Evolutionary conservation across 2,113 vertebrate genomes (phyloP).

Genomic region (Boleophthalmus pectinirostris): DNA sequence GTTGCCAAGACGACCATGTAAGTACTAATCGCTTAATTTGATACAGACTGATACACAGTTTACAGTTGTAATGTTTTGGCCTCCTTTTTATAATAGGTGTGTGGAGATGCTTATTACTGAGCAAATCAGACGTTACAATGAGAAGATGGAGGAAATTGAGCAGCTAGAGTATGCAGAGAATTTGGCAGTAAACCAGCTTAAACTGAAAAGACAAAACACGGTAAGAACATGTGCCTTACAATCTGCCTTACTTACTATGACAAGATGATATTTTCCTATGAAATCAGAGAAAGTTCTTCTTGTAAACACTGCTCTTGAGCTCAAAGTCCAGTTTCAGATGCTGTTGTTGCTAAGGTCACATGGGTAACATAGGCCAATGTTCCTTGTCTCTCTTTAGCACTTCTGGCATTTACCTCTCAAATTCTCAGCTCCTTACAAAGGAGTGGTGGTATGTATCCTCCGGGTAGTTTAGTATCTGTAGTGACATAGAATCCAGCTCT

Average conservation of each 20-base stretch:
- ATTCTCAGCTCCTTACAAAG: slow-evolving; percentile 91
- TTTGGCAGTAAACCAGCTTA: slow-evolving; percentile 87
- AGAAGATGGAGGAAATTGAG: slow-evolving; percentile 94
- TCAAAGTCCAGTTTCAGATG: slow-evolving; percentile 12
- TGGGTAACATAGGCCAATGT: slow-evolving; percentile 66
- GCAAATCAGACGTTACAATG: slow-evolving; percentile 91
- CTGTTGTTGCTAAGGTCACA: slow-evolving; percentile 25
- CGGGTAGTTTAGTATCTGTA: slow-evolving; percentile 45
- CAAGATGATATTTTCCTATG: not conserved
- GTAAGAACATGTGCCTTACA: slow-evolving; percentile 61
- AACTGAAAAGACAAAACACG: slow-evolving; percentile 85
- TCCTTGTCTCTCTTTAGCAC: slow-evolving; percentile 85
- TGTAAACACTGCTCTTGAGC: not conserved
- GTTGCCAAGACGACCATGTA: slow-evolving; percentile 95
- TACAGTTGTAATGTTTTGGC: not conserved
- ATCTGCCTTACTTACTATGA: not conserved
- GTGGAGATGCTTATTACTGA: slow-evolving; percentile 96
- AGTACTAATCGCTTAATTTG: slow-evolving; percentile 48
- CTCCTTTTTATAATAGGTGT: slow-evolving; percentile 76
- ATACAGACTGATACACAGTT: not conserved
- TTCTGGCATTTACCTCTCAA: slow-evolving; percentile 94
- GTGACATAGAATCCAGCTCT: slow-evolving; percentile 38
- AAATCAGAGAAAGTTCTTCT: not conserved
- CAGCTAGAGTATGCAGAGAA: slow-evolving; percentile 92
- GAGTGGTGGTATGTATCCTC: slow-evolving; percentile 91